Percentiles rank a stretch among this genome's conserved stretches.
These are phyloP conservation scores for Littorina saxatilis DNA, from an alignment of 1,140 invertebrate species.

Conservation along the genomic window DNA sequence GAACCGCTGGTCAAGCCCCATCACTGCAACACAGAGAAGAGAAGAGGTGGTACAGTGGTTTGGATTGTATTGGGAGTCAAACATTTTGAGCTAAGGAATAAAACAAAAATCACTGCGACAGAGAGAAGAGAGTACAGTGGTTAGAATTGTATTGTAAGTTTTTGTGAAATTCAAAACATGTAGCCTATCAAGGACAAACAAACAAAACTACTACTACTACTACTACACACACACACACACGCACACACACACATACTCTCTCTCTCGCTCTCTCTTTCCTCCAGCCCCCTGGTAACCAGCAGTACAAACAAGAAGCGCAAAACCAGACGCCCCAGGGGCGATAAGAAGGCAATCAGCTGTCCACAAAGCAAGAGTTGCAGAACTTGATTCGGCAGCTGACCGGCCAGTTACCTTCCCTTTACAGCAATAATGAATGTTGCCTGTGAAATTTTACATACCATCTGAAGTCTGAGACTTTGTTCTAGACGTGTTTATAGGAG, in stretches of 20 bases:
- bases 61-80: not conserved
- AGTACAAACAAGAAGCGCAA: not conserved
- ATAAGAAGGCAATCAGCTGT: not conserved
- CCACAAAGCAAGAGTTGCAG: not conserved
- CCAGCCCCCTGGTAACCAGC: no score
- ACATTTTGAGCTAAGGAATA: not conserved
- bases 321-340: not conserved
- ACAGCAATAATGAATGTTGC: not conserved
- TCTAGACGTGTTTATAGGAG: no score
- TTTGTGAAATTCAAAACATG: no score
- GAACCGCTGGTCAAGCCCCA: conserved; percentile 41
- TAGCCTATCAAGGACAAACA: no score
- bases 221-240: no score
- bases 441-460: not conserved
- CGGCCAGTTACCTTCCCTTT: conserved; percentile 1
- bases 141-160: not conserved
- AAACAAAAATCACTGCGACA: not conserved
- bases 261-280: no score
- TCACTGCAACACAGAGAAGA: not conserved
- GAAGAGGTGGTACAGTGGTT: not conserved
- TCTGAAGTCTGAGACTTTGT: no score
- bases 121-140: no score
- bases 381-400: not conserved
- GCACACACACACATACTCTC: no score
- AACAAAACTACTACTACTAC: no score